A percentile compares a stretch with the other conserved stretches of the same genome.
phyloP scores from a whole-genome alignment of 2,888 invertebrate species.

The Campoplex nolae region DNA sequence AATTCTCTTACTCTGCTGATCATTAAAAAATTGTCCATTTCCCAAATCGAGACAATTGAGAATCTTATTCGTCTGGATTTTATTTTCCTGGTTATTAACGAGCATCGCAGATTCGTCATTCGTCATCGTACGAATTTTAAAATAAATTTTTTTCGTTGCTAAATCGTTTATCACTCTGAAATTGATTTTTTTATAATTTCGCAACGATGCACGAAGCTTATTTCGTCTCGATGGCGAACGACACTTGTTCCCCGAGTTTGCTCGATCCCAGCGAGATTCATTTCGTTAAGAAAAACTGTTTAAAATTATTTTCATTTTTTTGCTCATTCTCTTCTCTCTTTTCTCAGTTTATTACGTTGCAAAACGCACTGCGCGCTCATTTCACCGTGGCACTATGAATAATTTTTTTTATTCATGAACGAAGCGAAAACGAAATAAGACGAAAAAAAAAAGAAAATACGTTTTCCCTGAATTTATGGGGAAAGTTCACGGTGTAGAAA shows the following conservation, averaged over 20 bases:
- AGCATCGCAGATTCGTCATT: slow-evolving; percentile 69
- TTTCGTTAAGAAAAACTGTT: not conserved
- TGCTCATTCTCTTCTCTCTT: slow-evolving; percentile 1
- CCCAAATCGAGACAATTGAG: slow-evolving; percentile 68
- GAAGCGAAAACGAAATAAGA: not conserved
- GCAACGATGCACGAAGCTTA: not conserved
- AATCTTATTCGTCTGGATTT: slow-evolving; percentile 7
- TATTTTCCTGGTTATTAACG: slow-evolving; percentile 54
- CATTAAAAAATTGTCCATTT: slow-evolving; percentile 76
- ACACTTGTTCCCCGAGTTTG: not conserved
- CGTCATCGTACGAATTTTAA: slow-evolving; percentile 64
- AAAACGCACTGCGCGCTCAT: slow-evolving; percentile 20
- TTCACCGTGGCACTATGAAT: slow-evolving; percentile 36
- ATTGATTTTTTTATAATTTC: not conserved
- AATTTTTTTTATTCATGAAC: slow-evolving; percentile 41
- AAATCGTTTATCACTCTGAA: not conserved
- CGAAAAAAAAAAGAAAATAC: not conserved
- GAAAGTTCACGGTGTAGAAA: slow-evolving; percentile 38
- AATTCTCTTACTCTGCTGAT: slow-evolving; percentile 87
- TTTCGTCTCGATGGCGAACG: not conserved
- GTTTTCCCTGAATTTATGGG: slow-evolving; percentile 11
- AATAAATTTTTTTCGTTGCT: not conserved
- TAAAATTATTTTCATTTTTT: not conserved
- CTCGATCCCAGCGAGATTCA: not conserved
- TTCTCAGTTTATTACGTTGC: not conserved